phyloP scores from a whole-genome alignment of 2,797 vertebrate genomes.

The Phyllotis vaccarum region DNA sequence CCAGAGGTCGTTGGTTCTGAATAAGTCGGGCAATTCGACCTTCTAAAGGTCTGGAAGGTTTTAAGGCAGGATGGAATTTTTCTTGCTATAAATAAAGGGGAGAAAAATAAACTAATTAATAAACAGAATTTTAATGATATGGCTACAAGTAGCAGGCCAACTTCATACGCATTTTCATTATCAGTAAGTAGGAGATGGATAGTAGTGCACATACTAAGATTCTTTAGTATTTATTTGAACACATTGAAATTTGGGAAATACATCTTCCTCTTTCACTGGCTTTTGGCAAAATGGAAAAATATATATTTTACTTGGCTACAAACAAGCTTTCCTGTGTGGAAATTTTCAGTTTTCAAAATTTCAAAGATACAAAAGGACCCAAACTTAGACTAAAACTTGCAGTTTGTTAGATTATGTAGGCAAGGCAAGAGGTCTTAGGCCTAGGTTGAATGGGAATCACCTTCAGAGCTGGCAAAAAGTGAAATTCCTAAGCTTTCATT shows the following conservation, averaged over 20 bases:
- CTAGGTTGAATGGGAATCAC: conserved; percentile 13
- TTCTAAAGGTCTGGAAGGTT: conserved; percentile 85
- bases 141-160: conserved; percentile 5
- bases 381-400: neutral
- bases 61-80: conserved; percentile 84
- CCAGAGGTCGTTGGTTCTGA: conserved; percentile 69
- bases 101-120: conserved; percentile 28
- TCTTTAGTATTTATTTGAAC: conserved; percentile 20
- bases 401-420: conserved; percentile 50
- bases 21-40: conserved; percentile 80
- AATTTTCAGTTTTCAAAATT: conserved; percentile 37
- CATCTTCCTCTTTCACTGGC: neutral
- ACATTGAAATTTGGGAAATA: conserved; percentile 1
- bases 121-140: conserved; percentile 33
- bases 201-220: neutral
- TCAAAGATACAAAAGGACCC: conserved; percentile 36
- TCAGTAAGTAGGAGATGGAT: neutral
- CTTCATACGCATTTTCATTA: conserved; percentile 32
- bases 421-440: conserved; percentile 7
- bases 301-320: conserved; percentile 39
- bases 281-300: conserved; percentile 35
- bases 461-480: neutral
- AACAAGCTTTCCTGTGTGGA: neutral
- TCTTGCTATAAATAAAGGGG: conserved; percentile 86
- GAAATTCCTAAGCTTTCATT: neutral